Conservation (phyloP, 2,888 invertebrate genomes). For the Nomada fucata region DNA sequence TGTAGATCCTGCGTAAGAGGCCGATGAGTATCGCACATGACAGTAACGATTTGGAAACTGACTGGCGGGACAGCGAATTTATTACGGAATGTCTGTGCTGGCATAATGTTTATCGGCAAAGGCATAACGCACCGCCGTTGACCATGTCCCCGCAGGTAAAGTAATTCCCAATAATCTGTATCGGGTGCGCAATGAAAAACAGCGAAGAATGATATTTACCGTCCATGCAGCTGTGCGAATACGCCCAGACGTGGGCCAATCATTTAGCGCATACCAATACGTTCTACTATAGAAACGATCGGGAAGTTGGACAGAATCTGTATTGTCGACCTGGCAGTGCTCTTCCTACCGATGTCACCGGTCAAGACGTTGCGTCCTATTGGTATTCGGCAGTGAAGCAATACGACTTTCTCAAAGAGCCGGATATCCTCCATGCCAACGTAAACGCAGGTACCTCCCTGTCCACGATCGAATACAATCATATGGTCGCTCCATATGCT, state of each 20-base stretch:
- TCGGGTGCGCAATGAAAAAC: not conserved
- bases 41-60: constrained; percentile 89
- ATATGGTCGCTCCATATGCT: too few relatives aligned
- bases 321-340: constrained; percentile 90
- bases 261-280: constrained; percentile 92
- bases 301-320: constrained; percentile 92
- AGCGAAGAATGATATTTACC: not conserved
- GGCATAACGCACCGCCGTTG: constrained; percentile 90
- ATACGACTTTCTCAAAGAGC: constrained; percentile 90
- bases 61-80: constrained; percentile 93
- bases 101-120: constrained; percentile 92
- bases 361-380: constrained; percentile 92
- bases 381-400: constrained; percentile 93
- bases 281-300: constrained; percentile 91
- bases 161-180: not conserved
- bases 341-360: constrained; percentile 89
- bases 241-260: constrained; percentile 95
- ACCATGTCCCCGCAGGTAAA: constrained; percentile 91
- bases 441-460: constrained; percentile 89
- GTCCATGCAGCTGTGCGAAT: constrained; percentile 88
- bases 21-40: constrained; percentile 90
- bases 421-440: constrained; percentile 90
- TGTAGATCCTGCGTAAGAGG: constrained; percentile 88
- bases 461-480: too few relatives aligned
- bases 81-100: constrained; percentile 92